Evolutionary conservation across 2,888 invertebrate species (phyloP).

Genomic region (Acrobeloides nanus): DNA sequence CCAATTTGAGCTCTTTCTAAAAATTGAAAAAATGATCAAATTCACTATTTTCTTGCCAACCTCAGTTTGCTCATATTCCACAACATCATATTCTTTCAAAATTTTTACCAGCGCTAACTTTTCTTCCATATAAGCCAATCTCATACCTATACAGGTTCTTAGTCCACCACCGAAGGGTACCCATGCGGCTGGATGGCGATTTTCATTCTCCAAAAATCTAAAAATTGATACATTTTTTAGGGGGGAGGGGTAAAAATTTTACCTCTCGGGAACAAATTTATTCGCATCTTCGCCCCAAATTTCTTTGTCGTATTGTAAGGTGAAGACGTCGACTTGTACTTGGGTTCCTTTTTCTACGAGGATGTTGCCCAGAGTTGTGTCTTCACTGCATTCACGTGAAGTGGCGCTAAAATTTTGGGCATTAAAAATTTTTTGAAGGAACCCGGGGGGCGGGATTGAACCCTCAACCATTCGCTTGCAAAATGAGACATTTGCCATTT

Average conservation of each 20-base stretch:
- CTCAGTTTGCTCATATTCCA: no score
- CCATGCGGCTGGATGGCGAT: conserved; percentile 7
- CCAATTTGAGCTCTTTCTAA: no score
- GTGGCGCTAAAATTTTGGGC: conserved; percentile 26
- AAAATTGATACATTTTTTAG: no score
- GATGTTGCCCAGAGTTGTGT: conserved; percentile 31
- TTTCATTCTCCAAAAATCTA: no score
- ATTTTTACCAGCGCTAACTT: conserved; percentile 37
- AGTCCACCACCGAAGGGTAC: conserved; percentile 29
- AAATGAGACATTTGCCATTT: no score
- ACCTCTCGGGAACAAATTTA: conserved; percentile 39
- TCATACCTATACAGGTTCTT: conserved; percentile 33
- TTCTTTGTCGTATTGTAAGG: conserved; percentile 31
- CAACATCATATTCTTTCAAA: no score
- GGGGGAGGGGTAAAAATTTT: no score
- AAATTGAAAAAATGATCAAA: no score
- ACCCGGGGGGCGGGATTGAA: no score
- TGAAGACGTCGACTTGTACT: conserved; percentile 32
- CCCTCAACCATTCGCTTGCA: no score
- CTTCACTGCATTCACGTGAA: conserved; percentile 28
- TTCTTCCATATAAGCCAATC: conserved; percentile 33
- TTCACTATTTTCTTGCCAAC: no score
- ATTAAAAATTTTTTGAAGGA: background rate
- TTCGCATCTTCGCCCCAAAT: conserved; percentile 41
- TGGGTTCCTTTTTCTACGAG: conserved; percentile 30